Conservation (phyloP, 2,113 vertebrate genomes). For the Castor canadensis region DNA sequence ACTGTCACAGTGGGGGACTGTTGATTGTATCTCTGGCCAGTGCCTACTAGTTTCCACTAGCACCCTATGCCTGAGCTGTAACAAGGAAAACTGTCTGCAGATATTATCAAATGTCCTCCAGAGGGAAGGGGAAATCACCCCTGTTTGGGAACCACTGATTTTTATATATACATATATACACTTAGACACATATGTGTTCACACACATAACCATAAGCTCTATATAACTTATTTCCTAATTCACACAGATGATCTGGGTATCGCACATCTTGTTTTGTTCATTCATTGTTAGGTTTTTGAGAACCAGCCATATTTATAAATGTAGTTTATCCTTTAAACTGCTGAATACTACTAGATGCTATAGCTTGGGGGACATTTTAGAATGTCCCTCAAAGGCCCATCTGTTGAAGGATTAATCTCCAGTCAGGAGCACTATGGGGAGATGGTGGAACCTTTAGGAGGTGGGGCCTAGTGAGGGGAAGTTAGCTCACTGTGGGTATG, state of each 20-base stretch:
- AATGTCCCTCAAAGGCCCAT: no score
- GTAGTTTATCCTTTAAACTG: background rate
- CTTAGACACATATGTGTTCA: background rate
- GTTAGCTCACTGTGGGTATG: background rate
- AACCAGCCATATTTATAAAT: background rate
- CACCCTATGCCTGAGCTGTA: background rate
- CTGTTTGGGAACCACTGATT: background rate
- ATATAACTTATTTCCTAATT: background rate
- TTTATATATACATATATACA: background rate
- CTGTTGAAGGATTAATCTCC: background rate
- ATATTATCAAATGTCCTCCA: background rate
- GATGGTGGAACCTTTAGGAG: background rate
- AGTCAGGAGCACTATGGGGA: background rate
- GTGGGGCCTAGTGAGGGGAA: background rate
- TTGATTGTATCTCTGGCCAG: background rate
- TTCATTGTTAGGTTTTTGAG: background rate
- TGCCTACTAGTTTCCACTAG: background rate
- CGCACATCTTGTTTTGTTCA: background rate
- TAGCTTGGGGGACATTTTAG: background rate
- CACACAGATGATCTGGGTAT: background rate
- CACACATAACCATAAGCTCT: background rate
- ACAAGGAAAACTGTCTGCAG: background rate
- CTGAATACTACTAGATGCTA: background rate
- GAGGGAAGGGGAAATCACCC: background rate
- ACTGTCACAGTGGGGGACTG: background rate